Evolutionary conservation across 2,113 vertebrate species (phyloP), one percentile per base, ranked within the genome.

Genomic region (Salvelinus sp.): DNA sequence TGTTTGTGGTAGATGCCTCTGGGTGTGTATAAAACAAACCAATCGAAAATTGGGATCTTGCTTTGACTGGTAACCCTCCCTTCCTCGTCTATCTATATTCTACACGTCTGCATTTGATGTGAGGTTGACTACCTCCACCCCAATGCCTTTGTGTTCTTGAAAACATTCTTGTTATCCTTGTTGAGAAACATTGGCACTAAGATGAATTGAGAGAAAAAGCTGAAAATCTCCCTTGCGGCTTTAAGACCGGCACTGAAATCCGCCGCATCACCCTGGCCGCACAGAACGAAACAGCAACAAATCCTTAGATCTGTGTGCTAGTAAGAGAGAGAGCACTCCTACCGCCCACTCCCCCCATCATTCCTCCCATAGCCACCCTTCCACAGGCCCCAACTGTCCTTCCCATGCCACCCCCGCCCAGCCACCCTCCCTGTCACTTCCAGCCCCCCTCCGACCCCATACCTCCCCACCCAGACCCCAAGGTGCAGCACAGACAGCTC

Each of bases 141-240:
- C 22, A 77, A 82, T 80, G 87, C 80, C 77, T 70, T 76, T 79
- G 38, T 38, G 79, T 80, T 86, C 86, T 87, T 84, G 83, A 74
- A 89, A 83, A 81, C 82, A 87, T 82, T 75, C 38, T 44, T 44
- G 85, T 82, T 86, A 85, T 90, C 86, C 86, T 79, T 76, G 63
- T 72, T 79, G 78, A 69, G 82, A 84, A 89, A 89, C 85, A 81
- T 80, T 85, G 38, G 83, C 88, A 83, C 75, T 38, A 72, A 80
- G 84, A 86, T 84, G 78, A 91, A 90, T 86, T 83, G 87, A 12
- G 38, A 44, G 38, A 82, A 72, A 69, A 81, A 60, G 79, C 77
- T 85, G 74, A 77, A 88, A 85, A 75, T 79, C 81, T 79, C 76
- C 76, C 84, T 44, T 44, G 38, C 38, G 9, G 9, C 9, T 44